Evolutionary conservation across 1,140 invertebrate genomes (phyloP).

Genomic region (Achroia grisella): DNA sequence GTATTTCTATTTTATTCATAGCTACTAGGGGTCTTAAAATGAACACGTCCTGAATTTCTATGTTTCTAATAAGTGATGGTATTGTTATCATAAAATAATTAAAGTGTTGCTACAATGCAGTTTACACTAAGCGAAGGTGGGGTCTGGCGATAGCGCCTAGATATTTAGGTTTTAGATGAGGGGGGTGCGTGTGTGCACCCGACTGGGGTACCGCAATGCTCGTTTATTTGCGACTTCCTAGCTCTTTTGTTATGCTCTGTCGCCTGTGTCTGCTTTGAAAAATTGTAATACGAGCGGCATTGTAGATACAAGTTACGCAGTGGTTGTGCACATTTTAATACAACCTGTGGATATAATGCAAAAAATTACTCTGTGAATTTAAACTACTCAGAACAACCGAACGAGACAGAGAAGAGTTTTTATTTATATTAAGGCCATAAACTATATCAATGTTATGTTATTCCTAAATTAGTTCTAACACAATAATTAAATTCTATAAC

Average conservation of each 20-base stretch:
- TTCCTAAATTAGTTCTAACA: too few relatives aligned
- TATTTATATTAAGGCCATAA: too few relatives aligned
- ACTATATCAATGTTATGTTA: too few relatives aligned
- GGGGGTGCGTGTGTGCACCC: constrained; percentile 21
- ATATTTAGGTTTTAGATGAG: constrained; percentile 14
- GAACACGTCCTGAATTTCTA: not conserved
- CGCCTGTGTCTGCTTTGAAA: constrained; percentile 66
- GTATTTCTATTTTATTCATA: constrained; percentile 29
- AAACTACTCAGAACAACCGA: too few relatives aligned
- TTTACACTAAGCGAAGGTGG: not conserved
- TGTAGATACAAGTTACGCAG: constrained; percentile 43
- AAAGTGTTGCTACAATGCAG: not conserved
- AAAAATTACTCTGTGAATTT: too few relatives aligned
- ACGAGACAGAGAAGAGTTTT: too few relatives aligned
- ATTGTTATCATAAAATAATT: not conserved
- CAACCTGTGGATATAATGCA: too few relatives aligned
- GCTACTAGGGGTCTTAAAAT: constrained; percentile 24
- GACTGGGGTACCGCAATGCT: constrained; percentile 47
- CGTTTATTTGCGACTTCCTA: constrained; percentile 67
- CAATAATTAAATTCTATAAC: too few relatives aligned
- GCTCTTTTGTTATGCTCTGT: constrained; percentile 68
- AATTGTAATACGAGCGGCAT: constrained; percentile 63
- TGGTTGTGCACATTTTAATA: constrained; percentile 32
- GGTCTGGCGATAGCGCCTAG: constrained; percentile 2
- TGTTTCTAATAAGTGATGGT: not conserved